Base-by-base conservation (phyloP, 64 coral and sea anemone species). In the Porites lutea region DNA sequence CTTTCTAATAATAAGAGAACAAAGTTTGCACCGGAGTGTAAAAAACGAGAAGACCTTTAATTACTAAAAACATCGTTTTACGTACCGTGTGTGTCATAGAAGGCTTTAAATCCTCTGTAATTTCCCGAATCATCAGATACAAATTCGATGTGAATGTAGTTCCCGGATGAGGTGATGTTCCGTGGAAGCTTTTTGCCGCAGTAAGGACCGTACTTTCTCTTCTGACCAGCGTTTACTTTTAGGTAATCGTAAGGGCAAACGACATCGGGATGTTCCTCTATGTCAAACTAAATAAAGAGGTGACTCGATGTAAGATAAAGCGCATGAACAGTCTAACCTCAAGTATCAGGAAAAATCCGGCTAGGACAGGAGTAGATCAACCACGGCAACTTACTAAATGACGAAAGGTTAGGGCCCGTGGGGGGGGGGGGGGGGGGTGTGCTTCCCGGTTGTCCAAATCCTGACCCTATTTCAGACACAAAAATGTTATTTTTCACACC, bases 181-280 rank as follows among this genome's bases (percentile, higher is more conserved):
- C 82, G 58, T 2, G 95, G 95, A 53, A 83, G 48, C 4, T 62
- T 69, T 8, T 91, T 87, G 0, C 95, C 95, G 59, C 95, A 97
- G 6, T 94, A 53, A 4, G 92, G 88, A 14, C 88, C 92, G n/a
- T 71, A 87, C 14, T n/a, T 79, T n/a, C 77, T 48, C 8, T 89
- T 72, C 47, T 68, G 86, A 6, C 82, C 91, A 2, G 88, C 92
- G 3, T 75, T 82, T 43, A 97, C 85, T 57, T 88, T 88, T 71
- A 97, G 13, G 62, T 94, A 94, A 84, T 97, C 95, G 53, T 97
- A 97, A 1, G 95, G 95, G 54, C 95, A 97, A 13, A 49, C 18
- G 52, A 91, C 92, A 0, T 94, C 82, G 3, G 92, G 92, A 47
- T 97, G 92, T 0, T 79, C 74, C 75, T 97, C 95, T 2, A 97